Conservation (phyloP, 2,888 invertebrate species). For the Heliothis peltigera region DNA sequence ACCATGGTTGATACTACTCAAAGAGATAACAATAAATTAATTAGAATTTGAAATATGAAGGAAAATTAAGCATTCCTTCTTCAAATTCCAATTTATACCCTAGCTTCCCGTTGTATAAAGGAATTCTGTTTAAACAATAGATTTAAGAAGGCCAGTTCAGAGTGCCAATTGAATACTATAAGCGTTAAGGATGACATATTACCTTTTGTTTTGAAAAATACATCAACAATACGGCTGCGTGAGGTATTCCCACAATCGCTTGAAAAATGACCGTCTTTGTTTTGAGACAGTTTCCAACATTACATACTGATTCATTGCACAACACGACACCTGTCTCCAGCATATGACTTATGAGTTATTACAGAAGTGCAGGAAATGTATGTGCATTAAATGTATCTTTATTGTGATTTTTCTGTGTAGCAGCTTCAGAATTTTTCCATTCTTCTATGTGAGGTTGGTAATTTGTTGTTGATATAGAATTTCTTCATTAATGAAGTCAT, state of each 20-base stretch:
- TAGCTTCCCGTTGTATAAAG: too few relatives aligned
- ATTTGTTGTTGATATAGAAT: constrained; percentile 10
- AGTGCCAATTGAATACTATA: too few relatives aligned
- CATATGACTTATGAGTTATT: constrained; percentile 29
- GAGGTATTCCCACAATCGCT: constrained; percentile 16
- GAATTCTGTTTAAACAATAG: too few relatives aligned
- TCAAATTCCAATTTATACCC: too few relatives aligned
- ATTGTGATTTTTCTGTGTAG: constrained; percentile 15
- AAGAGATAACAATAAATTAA: too few relatives aligned
- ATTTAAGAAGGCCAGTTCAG: too few relatives aligned
- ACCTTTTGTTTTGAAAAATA: constrained; percentile 23
- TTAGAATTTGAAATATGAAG: too few relatives aligned
- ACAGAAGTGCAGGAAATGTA: constrained; percentile 4
- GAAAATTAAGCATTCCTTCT: too few relatives aligned
- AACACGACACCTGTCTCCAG: constrained; percentile 25
- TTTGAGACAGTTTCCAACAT: constrained; percentile 13
- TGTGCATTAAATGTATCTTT: constrained; percentile 22
- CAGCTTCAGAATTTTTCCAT: neutral
- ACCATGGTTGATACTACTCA: too few relatives aligned
- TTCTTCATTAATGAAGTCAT: neutral
- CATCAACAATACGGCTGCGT: neutral
- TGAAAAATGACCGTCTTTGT: constrained; percentile 14
- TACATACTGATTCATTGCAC: constrained; percentile 18
- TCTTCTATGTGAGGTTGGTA: neutral
- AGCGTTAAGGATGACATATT: neutral